These are phyloP conservation scores for Sander vitreus DNA, from an alignment of 2,113 vertebrate species.

Conservation along the genomic window DNA sequence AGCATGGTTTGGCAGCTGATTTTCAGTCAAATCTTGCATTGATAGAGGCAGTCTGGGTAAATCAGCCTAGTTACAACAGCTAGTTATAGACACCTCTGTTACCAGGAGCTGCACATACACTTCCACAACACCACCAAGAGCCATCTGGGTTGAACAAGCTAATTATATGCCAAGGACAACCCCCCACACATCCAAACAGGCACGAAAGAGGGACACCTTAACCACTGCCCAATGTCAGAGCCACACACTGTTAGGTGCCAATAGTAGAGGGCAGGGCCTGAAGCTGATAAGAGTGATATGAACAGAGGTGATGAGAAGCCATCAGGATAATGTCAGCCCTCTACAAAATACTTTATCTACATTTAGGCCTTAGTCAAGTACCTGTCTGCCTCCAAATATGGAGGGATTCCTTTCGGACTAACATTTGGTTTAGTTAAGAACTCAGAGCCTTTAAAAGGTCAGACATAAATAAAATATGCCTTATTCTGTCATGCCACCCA, in stretches of 20 bases:
- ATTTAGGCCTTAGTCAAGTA: conserved; percentile 43
- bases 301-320: conserved; percentile 66
- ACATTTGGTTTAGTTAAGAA: conserved; percentile 57
- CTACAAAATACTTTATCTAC: conserved; percentile 67
- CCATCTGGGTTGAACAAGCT: conserved; percentile 78
- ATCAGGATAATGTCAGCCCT: conserved; percentile 44
- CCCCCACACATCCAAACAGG: conserved; percentile 28
- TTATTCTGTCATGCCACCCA: conserved; percentile 40
- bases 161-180: conserved; percentile 87
- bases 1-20: conserved; percentile 17
- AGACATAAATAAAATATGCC: conserved; percentile 75
- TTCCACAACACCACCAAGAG: conserved; percentile 58
- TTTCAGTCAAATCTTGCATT: conserved; percentile 36
- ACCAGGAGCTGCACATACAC: conserved; percentile 46
- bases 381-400: conserved; percentile 33
- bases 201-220: conserved; percentile 70
- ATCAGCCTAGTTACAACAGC: conserved; percentile 65
- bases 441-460: conserved; percentile 69
- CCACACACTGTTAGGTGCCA: conserved; percentile 64
- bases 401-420: conserved; percentile 63
- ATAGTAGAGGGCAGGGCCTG: conserved; percentile 58
- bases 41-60: conserved; percentile 38
- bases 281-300: conserved; percentile 72
- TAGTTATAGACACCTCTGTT: conserved; percentile 67
- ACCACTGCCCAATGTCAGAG: conserved; percentile 75